phyloP scores from a whole-genome alignment of 2,797 vertebrate species.

The Neosalanx taihuensis region DNA sequence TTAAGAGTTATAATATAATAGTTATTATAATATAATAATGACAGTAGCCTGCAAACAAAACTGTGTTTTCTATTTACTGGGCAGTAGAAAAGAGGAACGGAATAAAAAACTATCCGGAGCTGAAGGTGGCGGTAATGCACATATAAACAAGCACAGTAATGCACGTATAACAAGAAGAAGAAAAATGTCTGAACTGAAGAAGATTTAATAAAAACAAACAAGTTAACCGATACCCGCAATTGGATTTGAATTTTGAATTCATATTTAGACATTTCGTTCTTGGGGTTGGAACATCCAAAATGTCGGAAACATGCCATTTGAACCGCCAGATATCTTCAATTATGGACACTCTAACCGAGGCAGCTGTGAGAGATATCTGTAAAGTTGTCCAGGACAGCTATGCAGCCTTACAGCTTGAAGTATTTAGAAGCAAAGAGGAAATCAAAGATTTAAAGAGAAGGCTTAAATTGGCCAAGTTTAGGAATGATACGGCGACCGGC shows the following conservation, averaged over 20 bases:
- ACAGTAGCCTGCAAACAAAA: no score
- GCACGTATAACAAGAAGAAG: no score
- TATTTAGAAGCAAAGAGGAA: conserved; percentile 25
- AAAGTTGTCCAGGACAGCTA: conserved; percentile 27
- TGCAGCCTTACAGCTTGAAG: conserved; percentile 16
- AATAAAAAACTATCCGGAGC: no score
- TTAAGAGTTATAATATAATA: no score
- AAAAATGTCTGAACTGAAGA: no score
- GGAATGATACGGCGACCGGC: not conserved
- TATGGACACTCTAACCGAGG: conserved; percentile 21
- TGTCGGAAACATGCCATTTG: conserved; percentile 3
- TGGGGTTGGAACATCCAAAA: not conserved
- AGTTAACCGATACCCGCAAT: not conserved
- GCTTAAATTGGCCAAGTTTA: conserved; percentile 3
- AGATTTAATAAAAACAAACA: not conserved
- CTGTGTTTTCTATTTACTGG: no score
- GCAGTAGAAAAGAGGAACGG: no score
- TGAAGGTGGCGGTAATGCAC: no score
- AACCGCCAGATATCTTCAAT: conserved; percentile 17
- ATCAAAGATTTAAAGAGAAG: conserved; percentile 21
- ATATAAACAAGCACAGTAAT: no score
- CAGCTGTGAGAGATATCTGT: conserved; percentile 30
- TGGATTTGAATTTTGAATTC: not conserved
- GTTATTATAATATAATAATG: no score
- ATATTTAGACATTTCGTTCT: not conserved